Percentiles rank a stretch among this genome's conserved stretches.
phyloP scores from a whole-genome alignment of 1,140 invertebrate genomes.

The Dendroctonus valens region DNA sequence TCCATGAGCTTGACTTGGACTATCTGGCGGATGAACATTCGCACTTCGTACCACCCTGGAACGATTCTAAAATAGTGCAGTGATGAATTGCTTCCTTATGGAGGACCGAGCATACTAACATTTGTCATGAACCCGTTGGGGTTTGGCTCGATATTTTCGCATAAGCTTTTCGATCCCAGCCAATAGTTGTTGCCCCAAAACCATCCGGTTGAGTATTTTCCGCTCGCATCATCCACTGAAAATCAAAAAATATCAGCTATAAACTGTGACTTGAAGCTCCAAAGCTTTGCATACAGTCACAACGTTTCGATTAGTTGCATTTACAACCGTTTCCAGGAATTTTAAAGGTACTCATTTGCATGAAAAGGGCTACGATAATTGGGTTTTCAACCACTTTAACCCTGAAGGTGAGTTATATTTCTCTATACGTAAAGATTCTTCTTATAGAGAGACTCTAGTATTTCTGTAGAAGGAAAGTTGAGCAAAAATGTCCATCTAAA shows the following conservation, averaged over 20 bases:
- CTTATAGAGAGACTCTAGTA: too few relatives aligned
- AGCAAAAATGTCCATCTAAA: too few relatives aligned
- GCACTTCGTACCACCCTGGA: slow-evolving; percentile 18
- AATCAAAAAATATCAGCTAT: slow-evolving; percentile 13
- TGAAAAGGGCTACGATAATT: too few relatives aligned
- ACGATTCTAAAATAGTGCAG: slow-evolving; percentile 28
- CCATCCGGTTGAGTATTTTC: slow-evolving; percentile 74
- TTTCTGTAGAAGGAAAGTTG: too few relatives aligned
- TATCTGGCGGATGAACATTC: slow-evolving; percentile 24
- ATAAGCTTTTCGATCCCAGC: slow-evolving; percentile 73
- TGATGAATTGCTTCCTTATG: neutral
- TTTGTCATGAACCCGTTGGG: slow-evolving; percentile 24
- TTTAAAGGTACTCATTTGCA: too few relatives aligned
- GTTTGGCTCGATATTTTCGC: slow-evolving; percentile 60
- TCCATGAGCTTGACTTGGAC: slow-evolving; percentile 38
- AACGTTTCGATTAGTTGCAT: too few relatives aligned
- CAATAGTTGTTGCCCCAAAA: slow-evolving; percentile 84
- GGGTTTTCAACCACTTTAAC: too few relatives aligned
- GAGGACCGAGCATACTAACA: neutral
- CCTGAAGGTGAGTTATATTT: neutral
- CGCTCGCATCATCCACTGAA: slow-evolving; percentile 76
- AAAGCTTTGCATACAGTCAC: too few relatives aligned
- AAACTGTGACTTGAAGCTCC: too few relatives aligned
- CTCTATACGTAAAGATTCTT: too few relatives aligned
- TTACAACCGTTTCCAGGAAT: too few relatives aligned